These are phyloP conservation scores for Brassicogethes aeneus DNA, from an alignment of 2,888 invertebrate species.

Conservation along the genomic window DNA sequence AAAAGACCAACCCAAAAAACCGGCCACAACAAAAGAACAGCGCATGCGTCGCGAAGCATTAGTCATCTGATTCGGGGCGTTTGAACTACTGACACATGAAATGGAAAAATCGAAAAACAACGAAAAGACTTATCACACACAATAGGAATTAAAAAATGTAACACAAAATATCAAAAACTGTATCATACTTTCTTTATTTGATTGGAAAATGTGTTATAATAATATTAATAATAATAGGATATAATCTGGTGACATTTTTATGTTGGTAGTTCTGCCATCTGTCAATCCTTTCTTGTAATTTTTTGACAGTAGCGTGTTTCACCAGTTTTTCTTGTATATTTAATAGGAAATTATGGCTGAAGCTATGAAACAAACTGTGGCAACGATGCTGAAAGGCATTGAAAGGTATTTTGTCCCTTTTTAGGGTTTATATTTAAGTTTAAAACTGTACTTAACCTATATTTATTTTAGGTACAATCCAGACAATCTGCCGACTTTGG, in stretches of 20 bases:
- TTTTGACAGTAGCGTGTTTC: too few species aligned
- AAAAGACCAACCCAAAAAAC: neutral
- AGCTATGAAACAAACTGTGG: constrained; percentile 78
- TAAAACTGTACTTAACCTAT: constrained; percentile 10
- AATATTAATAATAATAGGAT: too few species aligned
- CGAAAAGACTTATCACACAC: too few species aligned
- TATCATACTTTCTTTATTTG: too few species aligned
- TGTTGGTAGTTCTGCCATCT: too few species aligned
- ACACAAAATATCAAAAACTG: too few species aligned
- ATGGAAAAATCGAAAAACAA: too few species aligned
- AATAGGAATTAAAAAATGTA: too few species aligned
- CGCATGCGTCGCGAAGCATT: constrained; percentile 1
- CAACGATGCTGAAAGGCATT: constrained; percentile 81
- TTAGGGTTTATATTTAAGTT: constrained; percentile 3
- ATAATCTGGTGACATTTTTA: too few species aligned
- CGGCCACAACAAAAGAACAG: constrained; percentile 5
- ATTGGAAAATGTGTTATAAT: too few species aligned
- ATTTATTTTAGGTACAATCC: constrained; percentile 78
- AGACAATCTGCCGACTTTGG: constrained; percentile 82
- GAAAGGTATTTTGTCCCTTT: constrained; percentile 58
- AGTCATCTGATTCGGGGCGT: neutral
- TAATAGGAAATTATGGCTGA: constrained; percentile 53
- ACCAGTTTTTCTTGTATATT: too few species aligned
- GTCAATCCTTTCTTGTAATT: too few species aligned
- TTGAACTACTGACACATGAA: neutral